Percentiles rank a stretch among this genome's conserved stretches.
Conservation (phyloP, 2,888 invertebrate genomes). For the Ferrisia virgata region DNA sequence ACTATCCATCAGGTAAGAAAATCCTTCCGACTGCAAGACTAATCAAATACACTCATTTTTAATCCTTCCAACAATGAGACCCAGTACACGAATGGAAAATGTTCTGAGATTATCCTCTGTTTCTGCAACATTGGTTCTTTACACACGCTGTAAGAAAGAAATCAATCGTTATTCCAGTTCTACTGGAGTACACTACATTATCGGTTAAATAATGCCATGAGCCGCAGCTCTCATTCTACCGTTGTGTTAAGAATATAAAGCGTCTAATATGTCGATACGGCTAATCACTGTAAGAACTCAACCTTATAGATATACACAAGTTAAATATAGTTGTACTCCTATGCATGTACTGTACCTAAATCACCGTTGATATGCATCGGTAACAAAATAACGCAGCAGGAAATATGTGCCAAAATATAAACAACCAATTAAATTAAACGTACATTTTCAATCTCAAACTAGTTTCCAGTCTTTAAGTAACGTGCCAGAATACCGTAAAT, state of each 20-base stretch:
- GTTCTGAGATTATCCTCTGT: neutral
- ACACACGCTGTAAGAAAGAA: neutral
- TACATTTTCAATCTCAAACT: conserved; percentile 10
- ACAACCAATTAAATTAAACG: conserved; percentile 22
- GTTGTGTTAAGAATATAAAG: neutral
- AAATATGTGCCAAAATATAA: conserved; percentile 25
- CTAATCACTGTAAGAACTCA: neutral
- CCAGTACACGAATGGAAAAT: neutral
- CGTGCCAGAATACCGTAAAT: neutral
- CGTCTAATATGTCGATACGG: neutral
- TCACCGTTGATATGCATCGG: neutral
- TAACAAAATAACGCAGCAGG: neutral
- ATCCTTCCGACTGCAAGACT: neutral
- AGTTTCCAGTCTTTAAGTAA: neutral
- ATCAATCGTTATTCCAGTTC: conserved; percentile 2
- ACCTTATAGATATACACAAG: neutral
- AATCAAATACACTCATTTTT: neutral
- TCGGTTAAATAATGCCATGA: neutral
- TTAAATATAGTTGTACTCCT: neutral
- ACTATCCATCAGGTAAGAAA: neutral
- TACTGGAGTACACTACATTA: neutral
- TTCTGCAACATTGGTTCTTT: neutral
- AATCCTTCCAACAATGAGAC: neutral
- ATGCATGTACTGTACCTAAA: neutral
- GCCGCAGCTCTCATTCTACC: neutral